These are phyloP conservation scores for Kryptolebias marmoratus DNA, from an alignment of 2,113 vertebrate genomes.

Conservation along the genomic window DNA sequence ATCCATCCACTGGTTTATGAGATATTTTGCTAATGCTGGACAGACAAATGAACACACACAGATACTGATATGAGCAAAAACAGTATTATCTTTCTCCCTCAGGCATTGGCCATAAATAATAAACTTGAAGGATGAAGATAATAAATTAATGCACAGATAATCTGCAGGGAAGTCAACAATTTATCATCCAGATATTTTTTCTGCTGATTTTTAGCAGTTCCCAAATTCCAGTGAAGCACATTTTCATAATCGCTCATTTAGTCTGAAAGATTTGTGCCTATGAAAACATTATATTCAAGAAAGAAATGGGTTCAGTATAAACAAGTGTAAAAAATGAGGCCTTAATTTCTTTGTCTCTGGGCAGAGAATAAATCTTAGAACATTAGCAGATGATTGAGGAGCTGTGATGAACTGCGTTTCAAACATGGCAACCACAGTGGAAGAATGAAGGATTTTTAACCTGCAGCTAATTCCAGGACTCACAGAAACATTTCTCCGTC, in stretches of 20 bases:
- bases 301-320: slow-evolving; percentile 48
- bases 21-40: no score
- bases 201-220: slow-evolving; percentile 61
- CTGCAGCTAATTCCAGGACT: slow-evolving; percentile 5
- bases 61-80: neutral
- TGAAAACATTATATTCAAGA: slow-evolving; percentile 61
- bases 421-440: no score
- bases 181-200: slow-evolving; percentile 80
- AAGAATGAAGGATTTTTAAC: slow-evolving; percentile 1
- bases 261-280: slow-evolving; percentile 43
- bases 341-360: slow-evolving; percentile 32
- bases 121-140: slow-evolving; percentile 28
- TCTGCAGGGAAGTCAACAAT: slow-evolving; percentile 53
- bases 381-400: slow-evolving; percentile 43
- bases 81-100: no score
- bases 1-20: no score
- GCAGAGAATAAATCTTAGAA: slow-evolving; percentile 6
- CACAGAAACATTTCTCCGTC: slow-evolving; percentile 1
- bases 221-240: slow-evolving; percentile 58
- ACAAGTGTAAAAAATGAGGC: slow-evolving; percentile 55
- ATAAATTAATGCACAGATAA: slow-evolving; percentile 43
- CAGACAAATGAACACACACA: no score
- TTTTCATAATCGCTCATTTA: slow-evolving; percentile 44
- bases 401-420: neutral
- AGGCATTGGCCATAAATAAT: neutral